Evolutionary conservation across 1,140 invertebrate genomes (phyloP).

Genomic region (Aphis craccivora): DNA sequence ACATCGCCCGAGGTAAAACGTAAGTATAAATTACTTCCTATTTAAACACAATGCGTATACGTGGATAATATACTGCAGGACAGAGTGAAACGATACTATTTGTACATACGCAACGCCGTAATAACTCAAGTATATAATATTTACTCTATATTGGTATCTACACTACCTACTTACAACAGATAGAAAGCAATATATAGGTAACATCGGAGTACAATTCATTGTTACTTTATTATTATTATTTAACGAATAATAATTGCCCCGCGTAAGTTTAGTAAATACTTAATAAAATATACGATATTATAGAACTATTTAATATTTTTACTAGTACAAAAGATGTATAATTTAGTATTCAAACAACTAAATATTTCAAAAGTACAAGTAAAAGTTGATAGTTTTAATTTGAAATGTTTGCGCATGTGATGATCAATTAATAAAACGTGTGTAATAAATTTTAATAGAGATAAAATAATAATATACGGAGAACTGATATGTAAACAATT

Average conservation of each 20-base stretch:
- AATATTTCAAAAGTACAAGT: not conserved
- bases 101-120: not conserved
- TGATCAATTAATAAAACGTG: not conserved
- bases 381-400: not conserved
- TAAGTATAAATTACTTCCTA: constrained; percentile 31
- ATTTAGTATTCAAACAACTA: not conserved
- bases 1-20: not conserved
- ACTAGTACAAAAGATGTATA: not conserved
- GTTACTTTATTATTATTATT: not conserved
- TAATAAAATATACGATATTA: not conserved
- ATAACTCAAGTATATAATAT: not conserved
- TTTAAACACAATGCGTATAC: not conserved
- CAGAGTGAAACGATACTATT: not conserved
- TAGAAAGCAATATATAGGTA: not conserved
- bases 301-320: not conserved
- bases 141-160: not conserved
- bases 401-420: not conserved
- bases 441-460: not conserved
- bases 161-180: not conserved
- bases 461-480: not conserved
- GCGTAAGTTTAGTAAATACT: not conserved
- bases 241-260: not conserved
- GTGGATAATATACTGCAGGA: not conserved
- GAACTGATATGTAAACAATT: not conserved
- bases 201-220: too few relatives aligned